phyloP scores from a whole-genome alignment of 1,140 invertebrate genomes.

The Brachionus calyciflorus region DNA sequence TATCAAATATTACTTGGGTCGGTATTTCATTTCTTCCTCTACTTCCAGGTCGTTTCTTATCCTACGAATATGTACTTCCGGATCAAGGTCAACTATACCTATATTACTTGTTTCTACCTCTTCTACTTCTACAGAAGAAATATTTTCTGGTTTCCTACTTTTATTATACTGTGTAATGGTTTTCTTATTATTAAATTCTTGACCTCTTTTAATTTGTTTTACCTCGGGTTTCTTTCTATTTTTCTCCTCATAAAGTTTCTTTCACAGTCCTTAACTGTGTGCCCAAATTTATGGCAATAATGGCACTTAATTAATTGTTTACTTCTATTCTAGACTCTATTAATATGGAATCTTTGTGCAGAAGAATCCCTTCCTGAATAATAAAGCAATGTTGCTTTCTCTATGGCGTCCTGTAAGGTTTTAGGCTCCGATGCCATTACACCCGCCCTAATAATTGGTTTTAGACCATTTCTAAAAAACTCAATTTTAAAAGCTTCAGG shows the following conservation, averaged over 20 bases:
- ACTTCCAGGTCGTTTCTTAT: no score
- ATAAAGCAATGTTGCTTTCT: no score
- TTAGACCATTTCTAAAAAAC: conserved; percentile 4
- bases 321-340: no score
- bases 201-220: conserved; percentile 2
- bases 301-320: no score
- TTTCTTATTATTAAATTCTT: conserved; percentile 14
- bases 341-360: no score
- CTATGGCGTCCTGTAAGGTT: no score
- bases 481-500: conserved; percentile 32
- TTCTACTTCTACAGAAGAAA: conserved; percentile 13
- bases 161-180: conserved; percentile 4
- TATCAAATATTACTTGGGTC: no score
- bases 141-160: neutral
- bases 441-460: conserved; percentile 30
- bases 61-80: no score
- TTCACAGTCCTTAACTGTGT: conserved; percentile 4
- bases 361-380: no score
- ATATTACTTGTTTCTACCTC: neutral
- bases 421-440: no score
- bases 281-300: conserved; percentile 17
- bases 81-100: no score
- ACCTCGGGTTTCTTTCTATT: conserved; percentile 17
- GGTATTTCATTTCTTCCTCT: no score
- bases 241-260: conserved; percentile 3